phyloP scores from a whole-genome alignment of 2,797 vertebrate species.

The Hydrolagus colliei region DNA sequence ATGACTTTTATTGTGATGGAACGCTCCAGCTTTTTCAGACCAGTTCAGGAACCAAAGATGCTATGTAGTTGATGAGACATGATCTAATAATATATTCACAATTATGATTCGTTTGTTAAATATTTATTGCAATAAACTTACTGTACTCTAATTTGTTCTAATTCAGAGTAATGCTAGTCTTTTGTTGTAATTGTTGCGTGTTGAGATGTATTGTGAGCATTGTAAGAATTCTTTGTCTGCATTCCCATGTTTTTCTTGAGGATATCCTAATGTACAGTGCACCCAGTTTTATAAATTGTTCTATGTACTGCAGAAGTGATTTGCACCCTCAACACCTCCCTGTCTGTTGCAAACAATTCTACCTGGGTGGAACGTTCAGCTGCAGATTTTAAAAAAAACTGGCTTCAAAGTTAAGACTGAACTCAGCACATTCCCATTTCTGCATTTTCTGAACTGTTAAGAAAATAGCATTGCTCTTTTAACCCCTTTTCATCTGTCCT shows the following conservation, averaged over 20 bases:
- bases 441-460: no score
- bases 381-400: no score
- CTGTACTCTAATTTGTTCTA: not conserved
- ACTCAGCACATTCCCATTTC: no score
- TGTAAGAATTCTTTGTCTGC: not conserved
- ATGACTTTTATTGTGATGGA: not conserved
- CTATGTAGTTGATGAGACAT: not conserved
- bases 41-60: conserved; percentile 25
- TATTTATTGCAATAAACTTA: conserved; percentile 6
- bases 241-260: not conserved
- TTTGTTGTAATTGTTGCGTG: not conserved
- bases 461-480: no score
- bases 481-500: no score
- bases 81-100: not conserved
- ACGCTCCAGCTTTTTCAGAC: not conserved
- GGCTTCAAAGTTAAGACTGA: no score
- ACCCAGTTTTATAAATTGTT: not conserved
- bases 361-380: no score
- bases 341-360: no score
- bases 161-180: not conserved
- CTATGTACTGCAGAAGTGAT: not conserved
- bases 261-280: not conserved
- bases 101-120: not conserved
- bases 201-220: not conserved
- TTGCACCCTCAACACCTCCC: not conserved